A percentile compares a stretch with the other conserved stretches of the same genome.
phyloP scores from a whole-genome alignment of 2,888 invertebrate genomes.

The Xylota segnis region DNA sequence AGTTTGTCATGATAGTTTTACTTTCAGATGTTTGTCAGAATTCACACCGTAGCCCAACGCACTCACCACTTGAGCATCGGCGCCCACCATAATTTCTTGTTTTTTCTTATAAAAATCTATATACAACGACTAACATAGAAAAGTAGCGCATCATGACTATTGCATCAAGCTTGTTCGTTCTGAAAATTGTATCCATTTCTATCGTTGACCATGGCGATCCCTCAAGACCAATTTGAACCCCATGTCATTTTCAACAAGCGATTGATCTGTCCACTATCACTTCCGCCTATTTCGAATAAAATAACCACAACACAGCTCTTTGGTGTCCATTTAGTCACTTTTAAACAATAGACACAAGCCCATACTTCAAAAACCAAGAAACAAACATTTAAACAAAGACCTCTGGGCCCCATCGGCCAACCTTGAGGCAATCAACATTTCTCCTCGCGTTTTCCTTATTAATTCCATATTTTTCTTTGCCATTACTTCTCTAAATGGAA shows the following conservation, averaged over 20 bases:
- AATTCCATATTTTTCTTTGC: slow-evolving; percentile 65
- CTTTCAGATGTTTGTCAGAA: too few relatives aligned
- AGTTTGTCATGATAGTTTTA: too few relatives aligned
- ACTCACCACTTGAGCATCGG: too few relatives aligned
- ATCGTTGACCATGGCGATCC: not conserved
- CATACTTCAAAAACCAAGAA: not conserved
- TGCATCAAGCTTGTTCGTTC: too few relatives aligned
- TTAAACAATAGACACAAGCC: slow-evolving; percentile 39
- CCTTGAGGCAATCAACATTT: slow-evolving; percentile 70
- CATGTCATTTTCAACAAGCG: slow-evolving; percentile 14
- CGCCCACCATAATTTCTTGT: too few relatives aligned
- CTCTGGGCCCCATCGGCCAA: slow-evolving; percentile 41
- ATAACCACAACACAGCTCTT: slow-evolving; percentile 4
- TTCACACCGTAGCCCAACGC: too few relatives aligned
- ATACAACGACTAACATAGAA: too few relatives aligned
- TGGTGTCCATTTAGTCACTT: slow-evolving; percentile 2
- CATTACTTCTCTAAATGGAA: slow-evolving; percentile 64
- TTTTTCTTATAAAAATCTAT: too few relatives aligned
- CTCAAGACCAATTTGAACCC: slow-evolving; percentile 1
- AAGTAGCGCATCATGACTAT: too few relatives aligned
- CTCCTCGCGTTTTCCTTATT: slow-evolving; percentile 70
- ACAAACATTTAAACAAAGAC: slow-evolving; percentile 2
- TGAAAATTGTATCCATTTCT: not conserved
- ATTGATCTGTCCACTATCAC: not conserved
- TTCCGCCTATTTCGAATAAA: not conserved